Conservation (phyloP, 1,140 invertebrate genomes). For the Leptoteleia sp. region DNA sequence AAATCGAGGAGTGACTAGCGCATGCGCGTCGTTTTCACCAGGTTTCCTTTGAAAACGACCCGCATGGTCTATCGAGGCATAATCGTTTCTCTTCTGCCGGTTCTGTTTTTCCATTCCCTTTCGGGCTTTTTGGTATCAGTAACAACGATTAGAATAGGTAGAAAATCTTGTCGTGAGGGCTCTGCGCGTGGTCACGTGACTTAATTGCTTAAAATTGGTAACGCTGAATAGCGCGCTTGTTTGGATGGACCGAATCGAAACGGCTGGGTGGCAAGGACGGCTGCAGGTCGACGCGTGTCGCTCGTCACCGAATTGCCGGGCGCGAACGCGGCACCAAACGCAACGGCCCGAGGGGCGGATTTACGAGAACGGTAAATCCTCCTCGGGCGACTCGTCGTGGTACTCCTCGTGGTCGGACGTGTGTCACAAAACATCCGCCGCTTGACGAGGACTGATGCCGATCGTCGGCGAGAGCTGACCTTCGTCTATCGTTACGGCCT, state of each 20-base stretch:
- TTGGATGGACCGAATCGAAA: slow-evolving; percentile 44
- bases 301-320: slow-evolving; percentile 26
- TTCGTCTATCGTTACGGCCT: slow-evolving; percentile 78
- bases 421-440: slow-evolving; percentile 81
- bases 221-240: slow-evolving; percentile 9
- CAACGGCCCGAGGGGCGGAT: slow-evolving; percentile 19
- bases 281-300: slow-evolving; percentile 31
- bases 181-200: slow-evolving; percentile 3
- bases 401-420: slow-evolving; percentile 82
- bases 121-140: slow-evolving; percentile 32
- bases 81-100: neutral
- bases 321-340: neutral
- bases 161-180: slow-evolving; percentile 13
- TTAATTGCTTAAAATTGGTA: slow-evolving; percentile 31
- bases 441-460: slow-evolving; percentile 79
- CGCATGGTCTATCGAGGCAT: slow-evolving; percentile 17
- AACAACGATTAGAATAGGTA: slow-evolving; percentile 47
- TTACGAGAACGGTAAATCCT: slow-evolving; percentile 80
- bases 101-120: no score
- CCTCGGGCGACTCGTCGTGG: slow-evolving; percentile 80
- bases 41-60: neutral
- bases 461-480: slow-evolving; percentile 79
- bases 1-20: slow-evolving; percentile 31
- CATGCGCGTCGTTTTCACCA: slow-evolving; percentile 4
- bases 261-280: slow-evolving; percentile 42